These are phyloP conservation scores for Atta colombica DNA, from an alignment of 1,140 invertebrate genomes.

Conservation along the genomic window DNA sequence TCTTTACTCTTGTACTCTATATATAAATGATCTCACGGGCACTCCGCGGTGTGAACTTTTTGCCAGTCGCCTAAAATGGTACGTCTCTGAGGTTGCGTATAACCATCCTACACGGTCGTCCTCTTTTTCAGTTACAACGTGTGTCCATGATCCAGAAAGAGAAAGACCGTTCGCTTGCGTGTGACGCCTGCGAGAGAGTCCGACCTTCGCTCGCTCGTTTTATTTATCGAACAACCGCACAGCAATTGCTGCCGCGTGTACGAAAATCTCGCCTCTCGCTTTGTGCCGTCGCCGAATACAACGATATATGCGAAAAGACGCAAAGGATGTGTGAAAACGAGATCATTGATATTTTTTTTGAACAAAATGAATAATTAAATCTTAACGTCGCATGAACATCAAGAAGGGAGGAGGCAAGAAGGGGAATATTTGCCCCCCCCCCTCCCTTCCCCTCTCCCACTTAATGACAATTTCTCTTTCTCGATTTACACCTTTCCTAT, in stretches of 20 bases:
- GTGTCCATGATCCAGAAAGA: conserved; percentile 7
- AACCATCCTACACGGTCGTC: conserved; percentile 21
- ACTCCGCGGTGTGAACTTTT: not conserved
- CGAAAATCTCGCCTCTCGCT: not conserved
- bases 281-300: not conserved
- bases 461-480: too few species aligned
- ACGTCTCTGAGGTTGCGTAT: not conserved
- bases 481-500: too few species aligned
- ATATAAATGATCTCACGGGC: not conserved
- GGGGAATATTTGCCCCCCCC: too few species aligned
- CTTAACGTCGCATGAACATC: too few species aligned
- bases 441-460: too few species aligned
- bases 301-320: not conserved
- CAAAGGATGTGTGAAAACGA: not conserved
- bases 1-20: not conserved
- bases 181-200: not conserved
- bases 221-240: conserved; percentile 28
- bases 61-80: not conserved
- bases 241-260: conserved; percentile 1
- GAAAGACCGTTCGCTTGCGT: not conserved
- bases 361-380: too few species aligned
- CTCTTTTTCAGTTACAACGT: not conserved
- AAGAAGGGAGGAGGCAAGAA: too few species aligned
- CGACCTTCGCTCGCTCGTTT: conserved; percentile 46
- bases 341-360: not conserved